Percentiles rank a stretch among this genome's conserved stretches.
Conservation (phyloP, 2,113 vertebrate species). For the Upupa epops region DNA sequence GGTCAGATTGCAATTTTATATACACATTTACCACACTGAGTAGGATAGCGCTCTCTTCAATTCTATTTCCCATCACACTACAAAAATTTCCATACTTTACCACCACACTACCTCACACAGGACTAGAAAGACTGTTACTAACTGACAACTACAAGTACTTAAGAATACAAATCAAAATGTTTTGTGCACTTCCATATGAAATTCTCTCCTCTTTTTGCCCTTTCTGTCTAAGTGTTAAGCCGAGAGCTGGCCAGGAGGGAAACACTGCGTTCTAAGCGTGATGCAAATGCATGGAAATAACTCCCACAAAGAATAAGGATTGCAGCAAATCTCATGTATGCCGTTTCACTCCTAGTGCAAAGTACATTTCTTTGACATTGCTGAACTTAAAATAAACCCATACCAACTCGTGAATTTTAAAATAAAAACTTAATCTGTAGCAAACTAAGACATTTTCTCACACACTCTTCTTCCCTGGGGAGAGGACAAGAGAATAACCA, state of each 20-base stretch:
- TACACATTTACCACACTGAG: neutral
- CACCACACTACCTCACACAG: neutral
- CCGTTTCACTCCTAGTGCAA: neutral
- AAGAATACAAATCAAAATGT: neutral
- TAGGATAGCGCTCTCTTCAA: neutral
- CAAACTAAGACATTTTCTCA: neutral
- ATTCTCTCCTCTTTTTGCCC: neutral
- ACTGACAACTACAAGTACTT: neutral
- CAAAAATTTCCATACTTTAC: neutral
- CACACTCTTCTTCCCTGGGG: neutral
- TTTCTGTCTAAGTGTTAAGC: neutral
- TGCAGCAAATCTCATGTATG: neutral
- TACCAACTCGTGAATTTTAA: neutral
- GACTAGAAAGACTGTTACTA: neutral
- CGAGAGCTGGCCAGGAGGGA: neutral
- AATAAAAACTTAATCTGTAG: neutral
- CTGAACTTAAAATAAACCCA: neutral
- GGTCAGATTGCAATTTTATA: neutral
- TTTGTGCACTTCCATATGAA: neutral
- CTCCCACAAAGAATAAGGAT: neutral
- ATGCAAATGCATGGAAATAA: neutral
- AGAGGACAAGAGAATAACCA: neutral
- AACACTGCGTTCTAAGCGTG: neutral
- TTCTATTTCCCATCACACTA: neutral
- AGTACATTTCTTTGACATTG: neutral